phyloP scores from a whole-genome alignment of 2,113 vertebrate species.

The Prochilodus magdalenae region DNA sequence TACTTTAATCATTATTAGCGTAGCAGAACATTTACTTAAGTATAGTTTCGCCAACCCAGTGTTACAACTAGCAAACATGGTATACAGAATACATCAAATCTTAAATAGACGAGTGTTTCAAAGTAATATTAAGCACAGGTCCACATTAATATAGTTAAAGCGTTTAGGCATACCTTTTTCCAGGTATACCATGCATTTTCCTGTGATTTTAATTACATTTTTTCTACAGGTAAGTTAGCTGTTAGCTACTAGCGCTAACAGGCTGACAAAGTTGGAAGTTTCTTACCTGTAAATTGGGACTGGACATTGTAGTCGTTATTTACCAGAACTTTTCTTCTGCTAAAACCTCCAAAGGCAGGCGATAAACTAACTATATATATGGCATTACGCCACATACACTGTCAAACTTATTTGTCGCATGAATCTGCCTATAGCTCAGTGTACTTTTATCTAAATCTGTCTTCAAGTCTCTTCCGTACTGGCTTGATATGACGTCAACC shows the following conservation, averaged over 20 bases:
- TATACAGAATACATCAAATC: too few relatives aligned
- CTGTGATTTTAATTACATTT: not conserved
- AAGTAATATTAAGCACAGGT: too few relatives aligned
- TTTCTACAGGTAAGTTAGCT: not conserved
- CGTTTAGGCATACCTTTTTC: too few relatives aligned
- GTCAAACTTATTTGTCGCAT: not conserved
- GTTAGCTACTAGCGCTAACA: not conserved
- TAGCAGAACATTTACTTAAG: too few relatives aligned
- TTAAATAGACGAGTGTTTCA: too few relatives aligned
- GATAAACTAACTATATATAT: not conserved
- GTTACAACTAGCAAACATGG: too few relatives aligned
- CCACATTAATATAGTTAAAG: too few relatives aligned
- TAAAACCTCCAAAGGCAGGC: not conserved
- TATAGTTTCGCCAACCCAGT: too few relatives aligned
- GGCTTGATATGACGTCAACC: slow-evolving; percentile 56
- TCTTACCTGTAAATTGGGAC: slow-evolving; percentile 74
- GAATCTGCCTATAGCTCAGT: not conserved
- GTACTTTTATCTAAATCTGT: not conserved
- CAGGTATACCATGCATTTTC: too few relatives aligned
- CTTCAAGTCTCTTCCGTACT: slow-evolving; percentile 63
- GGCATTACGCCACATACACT: not conserved
- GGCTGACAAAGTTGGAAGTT: not conserved
- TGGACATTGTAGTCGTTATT: slow-evolving; percentile 47
- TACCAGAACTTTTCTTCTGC: not conserved
- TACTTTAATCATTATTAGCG: too few relatives aligned